A percentile compares a stretch with the other conserved stretches of the same genome.
Evolutionary conservation across 2,797 vertebrate species (phyloP).

Genomic region (Anas acuta): DNA sequence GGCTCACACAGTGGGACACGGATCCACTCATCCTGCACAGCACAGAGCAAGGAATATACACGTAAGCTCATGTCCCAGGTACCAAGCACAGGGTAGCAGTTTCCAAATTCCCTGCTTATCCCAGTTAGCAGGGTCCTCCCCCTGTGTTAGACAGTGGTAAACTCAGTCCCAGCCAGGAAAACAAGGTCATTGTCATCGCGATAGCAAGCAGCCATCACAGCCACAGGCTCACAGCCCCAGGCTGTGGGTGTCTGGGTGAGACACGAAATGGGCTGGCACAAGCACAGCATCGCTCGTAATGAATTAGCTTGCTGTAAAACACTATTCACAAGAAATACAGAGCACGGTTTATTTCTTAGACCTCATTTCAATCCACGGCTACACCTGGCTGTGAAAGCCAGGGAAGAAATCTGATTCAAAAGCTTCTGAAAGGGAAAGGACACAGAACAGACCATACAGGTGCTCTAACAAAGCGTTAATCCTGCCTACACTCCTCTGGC

Average conservation of each 20-base stretch:
- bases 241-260: neutral
- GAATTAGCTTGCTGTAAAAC: neutral
- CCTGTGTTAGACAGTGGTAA: rapidly evolving
- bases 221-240: neutral
- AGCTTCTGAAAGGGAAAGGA: neutral
- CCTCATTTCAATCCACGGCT: neutral
- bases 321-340: neutral
- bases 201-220: neutral
- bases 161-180: neutral
- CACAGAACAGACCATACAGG: neutral
- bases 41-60: rapidly evolving
- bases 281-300: neutral
- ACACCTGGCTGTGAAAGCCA: neutral
- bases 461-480: neutral
- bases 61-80: rapidly evolving
- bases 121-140: neutral
- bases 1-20: neutral
- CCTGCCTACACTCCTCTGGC: neutral
- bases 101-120: neutral
- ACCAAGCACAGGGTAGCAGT: neutral
- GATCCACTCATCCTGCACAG: neutral
- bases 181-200: neutral
- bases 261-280: neutral
- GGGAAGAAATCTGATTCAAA: neutral
- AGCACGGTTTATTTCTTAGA: neutral